Evolutionary conservation across 2,797 vertebrate genomes (phyloP), one percentile per base, ranked within the genome.

Genomic region (Tragelaphus oryx): DNA sequence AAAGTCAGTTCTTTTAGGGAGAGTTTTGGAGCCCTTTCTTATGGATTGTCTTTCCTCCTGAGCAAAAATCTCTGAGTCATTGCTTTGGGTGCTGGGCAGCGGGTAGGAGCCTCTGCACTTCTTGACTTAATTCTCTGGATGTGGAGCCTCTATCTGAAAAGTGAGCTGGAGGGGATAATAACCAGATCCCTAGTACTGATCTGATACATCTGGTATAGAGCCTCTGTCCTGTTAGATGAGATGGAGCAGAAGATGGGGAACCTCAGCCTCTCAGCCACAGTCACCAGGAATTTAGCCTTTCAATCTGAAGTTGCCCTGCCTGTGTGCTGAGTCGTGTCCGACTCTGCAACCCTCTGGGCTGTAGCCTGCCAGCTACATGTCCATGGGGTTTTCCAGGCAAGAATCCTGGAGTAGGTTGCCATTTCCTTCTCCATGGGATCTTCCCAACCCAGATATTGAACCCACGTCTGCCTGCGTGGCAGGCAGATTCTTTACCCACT

Each of bases 41-140:
- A 57, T 28, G 20, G 24, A 52, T 65, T 11, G 1, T 28, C 46
- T 46, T 65, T 50, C 8, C 4, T 13, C 6, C 17, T 83, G 10
- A 65, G 17, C 16, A 87, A 83, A 95, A 94, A 78, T 52, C 13
- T 94, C 52, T 30, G 28, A 90, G 59, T 74, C 59, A 33, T 22
- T n/a, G n/a, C 18, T 87, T 37, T 76, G 37, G 37, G 30, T 54
- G 8, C 6, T 57, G 6, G 17, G 52, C 46, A 57, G 14, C 1
- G 7, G 3, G 50, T 22, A 41, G 46, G 11, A 44, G 28, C 55
- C 28, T 92, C 26, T 71, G 20, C 78, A 24, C 4, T 50, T 68
- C 50, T 82, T 82, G 57, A 12, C 57, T 92, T 44, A 24, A 62
- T 81, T 89, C 11, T 50, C 48, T 3, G 46, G 37, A 28, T 62